A percentile compares a stretch with the other conserved stretches of the same genome.
phyloP scores from a whole-genome alignment of 2,113 vertebrate genomes.

The Pollimyrus isidori region DNA sequence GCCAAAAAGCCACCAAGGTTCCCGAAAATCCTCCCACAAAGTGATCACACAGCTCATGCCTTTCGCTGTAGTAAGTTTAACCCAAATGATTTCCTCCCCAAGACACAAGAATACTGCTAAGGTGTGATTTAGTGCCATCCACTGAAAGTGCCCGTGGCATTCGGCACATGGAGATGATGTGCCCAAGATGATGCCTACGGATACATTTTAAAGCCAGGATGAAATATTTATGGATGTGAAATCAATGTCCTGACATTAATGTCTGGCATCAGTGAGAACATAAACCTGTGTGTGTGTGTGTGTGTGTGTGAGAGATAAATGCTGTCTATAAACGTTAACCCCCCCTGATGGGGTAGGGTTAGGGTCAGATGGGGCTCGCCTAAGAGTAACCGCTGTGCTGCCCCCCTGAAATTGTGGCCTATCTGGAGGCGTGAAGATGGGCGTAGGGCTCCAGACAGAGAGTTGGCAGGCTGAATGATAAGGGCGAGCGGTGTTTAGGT shows the following conservation, averaged over 20 bases:
- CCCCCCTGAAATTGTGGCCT: not conserved
- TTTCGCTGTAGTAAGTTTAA: constrained; percentile 24
- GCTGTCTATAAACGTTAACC: not conserved
- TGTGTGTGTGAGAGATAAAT: too few relatives aligned
- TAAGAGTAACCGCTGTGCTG: not conserved
- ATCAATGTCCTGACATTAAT: not conserved
- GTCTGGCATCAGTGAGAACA: not conserved
- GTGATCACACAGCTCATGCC: not conserved
- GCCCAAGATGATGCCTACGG: not conserved
- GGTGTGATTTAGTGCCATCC: not conserved
- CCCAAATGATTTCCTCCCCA: not conserved
- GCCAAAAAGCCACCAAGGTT: not conserved
- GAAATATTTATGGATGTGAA: not conserved
- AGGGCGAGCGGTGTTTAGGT: not conserved
- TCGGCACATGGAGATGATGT: not conserved
- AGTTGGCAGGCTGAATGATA: not conserved
- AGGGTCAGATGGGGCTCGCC: not conserved
- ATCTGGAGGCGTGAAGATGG: not conserved
- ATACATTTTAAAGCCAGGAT: not conserved
- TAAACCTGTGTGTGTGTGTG: too few relatives aligned
- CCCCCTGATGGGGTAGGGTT: not conserved
- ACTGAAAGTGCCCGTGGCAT: not conserved
- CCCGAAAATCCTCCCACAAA: not conserved
- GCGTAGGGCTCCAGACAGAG: not conserved
- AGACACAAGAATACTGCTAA: not conserved